phyloP scores from a whole-genome alignment of 2,113 vertebrate species.

The Melanostigma gelatinosum region DNA sequence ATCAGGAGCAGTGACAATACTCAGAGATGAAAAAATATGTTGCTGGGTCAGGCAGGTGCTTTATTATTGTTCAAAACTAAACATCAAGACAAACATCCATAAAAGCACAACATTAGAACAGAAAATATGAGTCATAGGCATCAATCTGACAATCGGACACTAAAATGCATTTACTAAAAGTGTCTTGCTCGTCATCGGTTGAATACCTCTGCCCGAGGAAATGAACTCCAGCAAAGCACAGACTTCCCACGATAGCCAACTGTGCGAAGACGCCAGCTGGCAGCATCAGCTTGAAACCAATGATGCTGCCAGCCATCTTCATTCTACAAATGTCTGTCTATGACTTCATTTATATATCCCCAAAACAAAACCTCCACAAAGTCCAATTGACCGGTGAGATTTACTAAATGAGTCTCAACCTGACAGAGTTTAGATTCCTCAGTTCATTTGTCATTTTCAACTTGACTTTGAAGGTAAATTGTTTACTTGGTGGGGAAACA shows the following conservation, averaged over 20 bases:
- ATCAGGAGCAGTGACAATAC: not conserved
- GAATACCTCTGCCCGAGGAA: conserved; percentile 4
- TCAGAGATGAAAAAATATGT: not conserved
- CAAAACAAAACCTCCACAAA: not conserved
- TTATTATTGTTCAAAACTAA: not conserved
- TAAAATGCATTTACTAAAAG: not conserved
- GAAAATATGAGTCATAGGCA: not conserved
- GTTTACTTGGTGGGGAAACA: not conserved
- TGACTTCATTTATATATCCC: not conserved
- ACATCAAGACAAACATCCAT: not conserved
- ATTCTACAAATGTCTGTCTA: not conserved
- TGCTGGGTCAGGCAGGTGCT: not conserved
- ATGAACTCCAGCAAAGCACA: conserved; percentile 1
- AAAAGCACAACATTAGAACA: not conserved
- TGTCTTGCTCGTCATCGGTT: not conserved
- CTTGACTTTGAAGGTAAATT: not conserved
- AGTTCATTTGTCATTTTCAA: not conserved
- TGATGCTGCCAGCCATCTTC: conserved; percentile 17
- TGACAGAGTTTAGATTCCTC: not conserved
- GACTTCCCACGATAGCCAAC: conserved; percentile 20
- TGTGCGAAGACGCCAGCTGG: conserved; percentile 30
- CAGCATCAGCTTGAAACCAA: conserved; percentile 29
- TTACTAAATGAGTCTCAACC: not conserved
- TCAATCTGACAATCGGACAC: not conserved
- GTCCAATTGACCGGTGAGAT: not conserved